Evolutionary conservation across 2,113 vertebrate species (phyloP).

Genomic region (Leptocoma aspasia): DNA sequence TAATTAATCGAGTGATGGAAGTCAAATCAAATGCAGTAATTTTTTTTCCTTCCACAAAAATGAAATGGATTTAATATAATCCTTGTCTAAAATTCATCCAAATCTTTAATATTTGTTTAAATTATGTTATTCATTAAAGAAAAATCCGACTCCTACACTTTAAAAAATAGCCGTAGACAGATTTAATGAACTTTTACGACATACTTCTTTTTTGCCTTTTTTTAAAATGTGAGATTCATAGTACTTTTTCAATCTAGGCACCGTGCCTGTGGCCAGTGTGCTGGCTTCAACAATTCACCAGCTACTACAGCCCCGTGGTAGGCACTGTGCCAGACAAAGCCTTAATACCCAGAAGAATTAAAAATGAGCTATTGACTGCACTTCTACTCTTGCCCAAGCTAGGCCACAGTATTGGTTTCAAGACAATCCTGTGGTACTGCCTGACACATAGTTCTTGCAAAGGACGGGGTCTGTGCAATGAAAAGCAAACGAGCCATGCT

Average conservation of each 20-base stretch:
- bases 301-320: background rate
- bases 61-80: background rate
- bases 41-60: background rate
- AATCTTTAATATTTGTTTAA: slow-evolving; percentile 2
- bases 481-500: background rate
- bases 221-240: background rate
- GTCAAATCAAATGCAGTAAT: background rate
- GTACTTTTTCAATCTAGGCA: background rate
- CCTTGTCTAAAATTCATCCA: background rate
- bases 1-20: background rate
- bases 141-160: background rate
- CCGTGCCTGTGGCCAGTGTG: background rate
- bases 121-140: background rate
- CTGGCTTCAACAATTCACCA: background rate
- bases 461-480: background rate
- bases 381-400: background rate
- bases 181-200: background rate
- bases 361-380: background rate
- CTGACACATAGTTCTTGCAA: background rate
- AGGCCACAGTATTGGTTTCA: background rate
- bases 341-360: background rate
- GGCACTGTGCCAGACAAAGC: background rate
- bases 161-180: background rate
- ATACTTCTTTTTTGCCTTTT: background rate
- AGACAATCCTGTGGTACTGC: background rate